Evolutionary conservation across 2,113 vertebrate species (phyloP).

Genomic region (Scartelaos histophorus): DNA sequence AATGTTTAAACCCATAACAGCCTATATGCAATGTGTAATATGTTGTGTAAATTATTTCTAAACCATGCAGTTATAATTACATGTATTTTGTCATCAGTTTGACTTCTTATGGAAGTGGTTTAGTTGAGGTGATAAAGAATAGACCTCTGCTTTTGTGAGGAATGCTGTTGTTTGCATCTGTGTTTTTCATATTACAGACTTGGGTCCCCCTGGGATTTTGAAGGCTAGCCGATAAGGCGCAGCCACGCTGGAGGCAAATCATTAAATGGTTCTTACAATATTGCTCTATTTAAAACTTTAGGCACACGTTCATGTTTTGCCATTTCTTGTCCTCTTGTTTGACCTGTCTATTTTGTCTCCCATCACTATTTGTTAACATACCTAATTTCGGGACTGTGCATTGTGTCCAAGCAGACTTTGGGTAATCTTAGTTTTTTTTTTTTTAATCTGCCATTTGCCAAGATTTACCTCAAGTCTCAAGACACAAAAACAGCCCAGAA

Average conservation of each 20-base stretch:
- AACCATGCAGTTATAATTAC: not conserved
- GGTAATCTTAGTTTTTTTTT: conserved; percentile 11
- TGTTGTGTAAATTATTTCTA: not conserved
- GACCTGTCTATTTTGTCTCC: conserved; percentile 41
- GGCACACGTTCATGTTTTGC: conserved; percentile 69
- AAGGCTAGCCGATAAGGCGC: conserved; percentile 83
- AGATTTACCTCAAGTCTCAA: conserved; percentile 37
- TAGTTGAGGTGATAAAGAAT: conserved; percentile 53
- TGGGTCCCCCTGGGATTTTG: conserved; percentile 84
- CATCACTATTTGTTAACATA: conserved; percentile 40
- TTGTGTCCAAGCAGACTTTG: conserved; percentile 40
- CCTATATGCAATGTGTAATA: not conserved
- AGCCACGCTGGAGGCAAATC: conserved; percentile 83
- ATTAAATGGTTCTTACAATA: conserved; percentile 80
- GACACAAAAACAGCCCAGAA: conserved; percentile 5
- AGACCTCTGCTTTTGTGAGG: conserved; percentile 76
- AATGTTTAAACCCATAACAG: not conserved
- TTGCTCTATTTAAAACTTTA: conserved; percentile 79
- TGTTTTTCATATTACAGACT: conserved; percentile 85
- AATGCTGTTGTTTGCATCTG: conserved; percentile 84
- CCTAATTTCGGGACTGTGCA: conserved; percentile 25
- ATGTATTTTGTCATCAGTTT: not conserved
- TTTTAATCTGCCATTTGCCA: not conserved
- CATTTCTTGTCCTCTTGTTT: conserved; percentile 59
- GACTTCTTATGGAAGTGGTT: conserved; percentile 18